A percentile compares a stretch with the other conserved stretches of the same genome.
Conservation (phyloP, 1,140 invertebrate genomes). For the Oryctes rhinoceros region DNA sequence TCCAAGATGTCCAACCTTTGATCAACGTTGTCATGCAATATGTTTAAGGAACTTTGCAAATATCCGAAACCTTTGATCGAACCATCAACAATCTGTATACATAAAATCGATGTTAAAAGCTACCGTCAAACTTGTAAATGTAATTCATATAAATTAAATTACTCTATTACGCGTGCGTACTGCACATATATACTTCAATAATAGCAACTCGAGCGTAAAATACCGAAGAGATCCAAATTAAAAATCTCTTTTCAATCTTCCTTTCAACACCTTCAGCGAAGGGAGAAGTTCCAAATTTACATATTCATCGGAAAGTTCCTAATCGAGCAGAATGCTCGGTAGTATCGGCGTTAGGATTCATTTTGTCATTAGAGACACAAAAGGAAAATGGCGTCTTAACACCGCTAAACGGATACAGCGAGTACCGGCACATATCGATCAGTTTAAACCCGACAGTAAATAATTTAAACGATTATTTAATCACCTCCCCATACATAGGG, state of each 20-base stretch:
- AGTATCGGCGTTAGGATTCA: not conserved
- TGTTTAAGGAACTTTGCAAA: no score
- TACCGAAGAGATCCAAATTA: not conserved
- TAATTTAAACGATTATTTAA: no score
- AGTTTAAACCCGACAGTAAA: not conserved
- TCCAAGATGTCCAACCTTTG: no score
- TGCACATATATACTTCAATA: no score
- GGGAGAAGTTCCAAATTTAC: not conserved
- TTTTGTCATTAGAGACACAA: slow-evolving; percentile 5
- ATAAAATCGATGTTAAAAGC: no score
- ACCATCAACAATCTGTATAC: no score
- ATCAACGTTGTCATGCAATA: no score
- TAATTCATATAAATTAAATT: no score
- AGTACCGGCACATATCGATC: not conserved
- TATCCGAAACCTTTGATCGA: no score
- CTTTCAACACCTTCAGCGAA: not conserved
- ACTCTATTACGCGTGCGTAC: no score
- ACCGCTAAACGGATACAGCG: not conserved
- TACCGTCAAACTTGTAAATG: no score
- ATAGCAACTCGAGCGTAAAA: not conserved
- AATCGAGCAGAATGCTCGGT: not conserved
- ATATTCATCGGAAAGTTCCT: not conserved
- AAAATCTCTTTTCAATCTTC: not conserved
- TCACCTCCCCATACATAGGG: no score
- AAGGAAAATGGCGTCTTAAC: not conserved